These are phyloP conservation scores for Arizona elegans DNA, from an alignment of 2,113 vertebrate species.

Conservation along the genomic window DNA sequence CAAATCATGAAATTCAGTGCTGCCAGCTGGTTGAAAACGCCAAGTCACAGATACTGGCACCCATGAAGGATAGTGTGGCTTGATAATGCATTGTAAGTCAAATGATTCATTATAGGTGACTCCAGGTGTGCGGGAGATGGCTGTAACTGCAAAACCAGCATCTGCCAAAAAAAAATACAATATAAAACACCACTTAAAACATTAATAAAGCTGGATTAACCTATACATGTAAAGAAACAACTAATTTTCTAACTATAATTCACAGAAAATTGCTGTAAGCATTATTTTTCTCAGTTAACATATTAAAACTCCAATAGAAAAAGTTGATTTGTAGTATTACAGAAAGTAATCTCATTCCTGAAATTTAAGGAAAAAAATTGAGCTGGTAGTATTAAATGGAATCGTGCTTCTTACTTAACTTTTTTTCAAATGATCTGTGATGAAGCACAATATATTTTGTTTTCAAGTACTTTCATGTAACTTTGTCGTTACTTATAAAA, in stretches of 20 bases:
- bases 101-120: constrained; percentile 91
- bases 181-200: not conserved
- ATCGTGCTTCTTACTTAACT: not conserved
- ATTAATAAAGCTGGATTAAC: not conserved
- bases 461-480: not conserved
- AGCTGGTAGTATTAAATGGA: not conserved
- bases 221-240: not conserved
- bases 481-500: constrained; percentile 4
- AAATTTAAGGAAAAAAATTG: not conserved
- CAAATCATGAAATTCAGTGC: constrained; percentile 82
- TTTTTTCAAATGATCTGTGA: not conserved
- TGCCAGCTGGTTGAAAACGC: constrained; percentile 85
- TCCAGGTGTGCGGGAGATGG: constrained; percentile 90
- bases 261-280: rapidly evolving
- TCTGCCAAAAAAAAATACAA: constrained; percentile 67
- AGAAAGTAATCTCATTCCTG: not conserved
- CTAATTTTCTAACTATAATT: rapidly evolving
- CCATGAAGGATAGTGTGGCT: constrained; percentile 85
- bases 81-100: constrained; percentile 94
- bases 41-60: constrained; percentile 90
- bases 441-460: not conserved
- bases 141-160: constrained; percentile 87
- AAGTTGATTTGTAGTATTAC: not conserved
- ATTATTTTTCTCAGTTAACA: rapidly evolving
- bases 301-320: not conserved